phyloP scores from a whole-genome alignment of 2,888 invertebrate species.

The Xylota segnis region DNA sequence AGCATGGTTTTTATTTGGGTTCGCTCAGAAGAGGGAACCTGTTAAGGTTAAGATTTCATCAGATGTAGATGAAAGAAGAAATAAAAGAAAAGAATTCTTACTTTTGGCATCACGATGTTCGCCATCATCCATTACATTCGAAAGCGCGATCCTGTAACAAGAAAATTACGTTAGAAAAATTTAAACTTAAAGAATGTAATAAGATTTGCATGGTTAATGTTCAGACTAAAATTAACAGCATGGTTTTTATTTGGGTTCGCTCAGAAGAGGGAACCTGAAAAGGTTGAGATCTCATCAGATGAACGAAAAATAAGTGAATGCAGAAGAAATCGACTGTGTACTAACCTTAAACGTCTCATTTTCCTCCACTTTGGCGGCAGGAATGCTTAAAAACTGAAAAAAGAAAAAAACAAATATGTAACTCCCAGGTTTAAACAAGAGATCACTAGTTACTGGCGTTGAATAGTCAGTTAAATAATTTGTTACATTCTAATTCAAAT shows the following conservation, averaged over 20 bases:
- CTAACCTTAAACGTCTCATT: not conserved
- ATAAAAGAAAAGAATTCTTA: not conserved
- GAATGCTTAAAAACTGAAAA: not conserved
- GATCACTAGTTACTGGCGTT: not conserved
- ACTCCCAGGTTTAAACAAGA: not conserved
- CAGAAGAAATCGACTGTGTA: not conserved
- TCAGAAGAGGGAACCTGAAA: slow-evolving; percentile 78
- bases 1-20: slow-evolving; percentile 77
- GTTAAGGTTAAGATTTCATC: slow-evolving; percentile 53
- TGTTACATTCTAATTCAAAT: slow-evolving; percentile 72
- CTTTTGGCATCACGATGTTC: not conserved
- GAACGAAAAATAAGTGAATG: not conserved
- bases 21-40: slow-evolving; percentile 78
- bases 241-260: slow-evolving; percentile 75
- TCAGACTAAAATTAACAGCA: slow-evolving; percentile 67
- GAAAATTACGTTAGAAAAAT: not conserved
- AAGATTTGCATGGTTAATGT: not conserved
- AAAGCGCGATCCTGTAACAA: not conserved
- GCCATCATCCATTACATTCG: no score
- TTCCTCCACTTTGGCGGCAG: not conserved
- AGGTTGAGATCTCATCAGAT: slow-evolving; percentile 40
- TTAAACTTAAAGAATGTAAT: not conserved
- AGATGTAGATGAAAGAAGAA: not conserved
- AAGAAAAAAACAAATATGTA: not conserved
- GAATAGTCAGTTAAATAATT: slow-evolving; percentile 47